Base-by-base conservation (phyloP, 2,888 invertebrate species). In the Strigamia maritima region DNA sequence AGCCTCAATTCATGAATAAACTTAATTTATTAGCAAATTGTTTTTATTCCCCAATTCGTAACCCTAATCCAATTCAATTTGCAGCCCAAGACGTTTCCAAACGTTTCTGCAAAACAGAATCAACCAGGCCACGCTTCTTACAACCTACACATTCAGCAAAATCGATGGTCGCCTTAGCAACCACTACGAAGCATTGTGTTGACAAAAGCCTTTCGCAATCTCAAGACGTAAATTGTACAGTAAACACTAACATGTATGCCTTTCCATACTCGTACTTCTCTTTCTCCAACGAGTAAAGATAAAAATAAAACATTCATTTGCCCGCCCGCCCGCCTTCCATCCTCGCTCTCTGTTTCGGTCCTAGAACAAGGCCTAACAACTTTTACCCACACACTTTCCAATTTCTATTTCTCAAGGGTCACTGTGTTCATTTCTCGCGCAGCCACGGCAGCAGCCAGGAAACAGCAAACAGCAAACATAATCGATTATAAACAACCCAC, bases 141-240 rank as follows among this genome's bases (percentile, higher is more conserved):
- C 60, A 65, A 65, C 19, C 60, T 22, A 65, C 60, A 24, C 60
- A 44, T 65, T 65, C 60, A 65, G 22, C 22, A 65, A 65, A 65
- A 65, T 65, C 60, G 60, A 65, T 65, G 22, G 60, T 65, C 60
- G 60, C 24, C 60, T 12, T 22, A 22, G 60, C 60, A 65, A 65
- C 60, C 60, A 65, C 60, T 65, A 65, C 60, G 22, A 22, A 24
- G 22, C 60, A 65, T 65, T 65, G 60, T 65, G 60, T 65, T 65
- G 60, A 65, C 60, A 65, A 65, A 65, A 65, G 60, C 60, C 24
- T 24, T 24, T 65, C 60, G 60, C 60, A 65, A 65, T 65, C 60
- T 65, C 60, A 65, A 65, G 60, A 65, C 60, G 60, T 65, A 65
- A 65, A 65, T 65, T 65, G 60, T 65, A 65, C 60, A 65, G 60